Base-by-base conservation (phyloP, 2,113 vertebrate genomes). In the Zapus hudsonius region DNA sequence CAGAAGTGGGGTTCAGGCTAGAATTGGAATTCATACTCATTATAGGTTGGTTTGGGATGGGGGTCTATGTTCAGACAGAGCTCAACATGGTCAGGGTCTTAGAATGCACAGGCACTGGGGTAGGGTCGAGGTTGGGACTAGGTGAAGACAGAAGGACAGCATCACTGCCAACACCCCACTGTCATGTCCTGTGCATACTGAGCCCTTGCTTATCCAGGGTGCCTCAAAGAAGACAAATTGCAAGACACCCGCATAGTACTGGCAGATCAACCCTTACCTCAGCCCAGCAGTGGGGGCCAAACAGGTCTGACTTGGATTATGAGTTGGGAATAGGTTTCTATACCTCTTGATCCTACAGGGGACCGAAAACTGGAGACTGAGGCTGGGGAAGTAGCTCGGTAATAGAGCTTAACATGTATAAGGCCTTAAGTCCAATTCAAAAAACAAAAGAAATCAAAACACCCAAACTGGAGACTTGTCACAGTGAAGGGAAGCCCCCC, bases 101-200 rank as follows among this genome's bases (percentile, higher is more conserved):
- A 72, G 66, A 36, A 69, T 38, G n/a, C 25, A 31, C n/a, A 27
- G 67, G 40, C 20, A 12, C n/a, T 70, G 44, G 42, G 25, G 33
- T 13, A 16, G 9, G 10, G 19, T 5, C 59, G 52, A 36, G 38
- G 38, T 85, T 27, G 38, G 36, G 63, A 47, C 52, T 0, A 10
- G 73, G 59, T 5, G 38, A 23, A 47, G 55, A 19, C 0, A 36
- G 79, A 36, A 22, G 55, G 61, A 5, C 0, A 11, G 15, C 0
- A 8, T 38, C 66, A n/a, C 2, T 4, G 19, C n/a, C 83, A 64
- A 3, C 0, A 0, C 72, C 25, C 55, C 42, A 2, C n/a, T 22
- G 44, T 57, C 7, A 0, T 4, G 40, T 31, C 36, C 11, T 0
- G 9, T 1, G 29, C 16, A 5, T 3, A 6, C 1, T 2, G 19